Conservation (phyloP, 2,888 invertebrate genomes). For the Pasiphila rectangulata region DNA sequence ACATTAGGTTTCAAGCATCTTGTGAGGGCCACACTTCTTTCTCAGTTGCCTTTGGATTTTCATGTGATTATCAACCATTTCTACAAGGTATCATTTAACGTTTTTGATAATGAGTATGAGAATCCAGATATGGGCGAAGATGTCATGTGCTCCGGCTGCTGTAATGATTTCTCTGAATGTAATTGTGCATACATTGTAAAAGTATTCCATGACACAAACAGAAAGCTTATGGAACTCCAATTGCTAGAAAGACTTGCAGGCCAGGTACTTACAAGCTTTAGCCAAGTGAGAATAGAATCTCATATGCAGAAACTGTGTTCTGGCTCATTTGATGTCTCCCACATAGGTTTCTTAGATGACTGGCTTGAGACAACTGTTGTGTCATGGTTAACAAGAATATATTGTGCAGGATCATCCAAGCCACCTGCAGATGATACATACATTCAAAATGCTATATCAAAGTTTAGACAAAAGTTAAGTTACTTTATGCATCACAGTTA, state of each 20-base stretch:
- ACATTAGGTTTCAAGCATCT: conserved; percentile 83
- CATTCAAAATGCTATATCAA: conserved; percentile 80
- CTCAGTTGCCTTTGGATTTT: conserved; percentile 86
- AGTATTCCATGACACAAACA: conserved; percentile 89
- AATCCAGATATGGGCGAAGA: conserved; percentile 80
- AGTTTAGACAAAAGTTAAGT: conserved; percentile 87
- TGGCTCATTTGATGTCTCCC: conserved; percentile 92
- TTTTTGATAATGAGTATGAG: conserved; percentile 80
- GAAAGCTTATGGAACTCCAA: conserved; percentile 87
- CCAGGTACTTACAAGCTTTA: conserved; percentile 90
- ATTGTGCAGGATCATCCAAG: conserved; percentile 83
- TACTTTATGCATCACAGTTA: conserved; percentile 94
- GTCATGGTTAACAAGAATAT: conserved; percentile 92
- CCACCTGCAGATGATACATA: conserved; percentile 78
- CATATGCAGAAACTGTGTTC: conserved; percentile 93
- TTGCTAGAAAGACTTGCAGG: conserved; percentile 91
- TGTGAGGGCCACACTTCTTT: conserved; percentile 83
- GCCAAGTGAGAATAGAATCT: conserved; percentile 90
- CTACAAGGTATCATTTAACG: conserved; percentile 88
- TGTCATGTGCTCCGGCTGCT: conserved; percentile 87
- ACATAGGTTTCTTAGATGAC: conserved; percentile 87
- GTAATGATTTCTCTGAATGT: conserved; percentile 79
- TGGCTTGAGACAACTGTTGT: conserved; percentile 94
- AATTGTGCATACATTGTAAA: conserved; percentile 84
- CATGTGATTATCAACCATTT: conserved; percentile 86